phyloP scores from a whole-genome alignment of 2,113 vertebrate species.

The Leuciscus idus region DNA sequence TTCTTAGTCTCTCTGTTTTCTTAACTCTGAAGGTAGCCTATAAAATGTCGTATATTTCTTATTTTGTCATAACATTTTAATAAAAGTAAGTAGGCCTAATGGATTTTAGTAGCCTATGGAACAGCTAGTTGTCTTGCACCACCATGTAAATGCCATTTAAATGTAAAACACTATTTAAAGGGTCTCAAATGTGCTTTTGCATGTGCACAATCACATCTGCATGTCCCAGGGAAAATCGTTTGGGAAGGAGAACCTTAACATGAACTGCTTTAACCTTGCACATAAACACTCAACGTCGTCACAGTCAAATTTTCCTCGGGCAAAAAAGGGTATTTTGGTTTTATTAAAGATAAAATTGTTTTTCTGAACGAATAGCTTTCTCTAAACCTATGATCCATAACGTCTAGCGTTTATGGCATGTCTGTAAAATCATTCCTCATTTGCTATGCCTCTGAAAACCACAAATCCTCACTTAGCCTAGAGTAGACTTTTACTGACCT shows the following conservation, averaged over 20 bases:
- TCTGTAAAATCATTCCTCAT: neutral
- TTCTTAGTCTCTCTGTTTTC: neutral
- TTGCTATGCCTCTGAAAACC: neutral
- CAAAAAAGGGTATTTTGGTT: neutral
- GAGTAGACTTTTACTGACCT: slow-evolving; percentile 31
- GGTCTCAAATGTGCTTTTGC: neutral
- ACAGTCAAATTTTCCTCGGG: neutral
- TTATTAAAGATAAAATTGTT: neutral
- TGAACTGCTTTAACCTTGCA: neutral
- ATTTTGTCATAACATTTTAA: neutral
- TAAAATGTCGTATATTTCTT: neutral
- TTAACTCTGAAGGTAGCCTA: neutral
- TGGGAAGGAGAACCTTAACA: neutral
- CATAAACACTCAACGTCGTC: neutral
- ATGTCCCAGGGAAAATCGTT: neutral
- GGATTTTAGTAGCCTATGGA: neutral
- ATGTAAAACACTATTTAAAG: neutral
- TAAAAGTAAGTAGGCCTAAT: neutral
- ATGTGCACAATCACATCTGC: neutral
- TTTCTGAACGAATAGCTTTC: neutral
- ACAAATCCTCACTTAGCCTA: neutral
- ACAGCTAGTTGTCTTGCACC: neutral
- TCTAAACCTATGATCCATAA: neutral
- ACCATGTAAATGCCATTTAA: neutral
- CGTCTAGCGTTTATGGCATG: neutral